Evolutionary conservation across 1,140 invertebrate genomes (phyloP), one percentile per base, ranked within the genome.

Genomic region (Agraylea sexmaculata): DNA sequence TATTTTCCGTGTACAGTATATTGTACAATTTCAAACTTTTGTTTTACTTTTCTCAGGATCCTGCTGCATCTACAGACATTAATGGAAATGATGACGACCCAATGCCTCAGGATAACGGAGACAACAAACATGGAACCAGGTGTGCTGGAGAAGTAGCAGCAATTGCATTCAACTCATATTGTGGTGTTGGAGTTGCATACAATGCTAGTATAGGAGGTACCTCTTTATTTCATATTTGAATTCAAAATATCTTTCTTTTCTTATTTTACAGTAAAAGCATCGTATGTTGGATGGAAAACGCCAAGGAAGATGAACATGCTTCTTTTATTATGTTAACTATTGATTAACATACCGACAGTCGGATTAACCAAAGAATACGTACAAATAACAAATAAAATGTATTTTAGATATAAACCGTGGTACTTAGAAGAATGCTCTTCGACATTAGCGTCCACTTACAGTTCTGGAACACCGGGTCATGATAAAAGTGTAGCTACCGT

Each of bases 381-480:
- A n/a, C n/a, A n/a, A n/a, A n/a, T n/a, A n/a, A n/a, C n/a, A n/a
- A n/a, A n/a, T n/a, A n/a, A n/a, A n/a, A n/a, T n/a, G n/a, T n/a
- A n/a, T 56, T 54, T 45, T 46, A 78, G 75, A 12, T 85, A 80
- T 50, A 88, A 90, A 54, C 95, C 95, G 0, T 99, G 95, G 94
- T 99, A 99, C 60, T 70, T 95, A 36, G 93, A 97, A 67, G 88
- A 95, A 61, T 98, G 93, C 55, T 90, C 92, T 2, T 96, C 92
- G 3, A 96, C 92, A 3, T 63, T 98, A 40, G 91, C 92, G 1
- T 87, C 90, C 2, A 98, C 94, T 0, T 98, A 96, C 60, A 93
- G 87, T 52, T 93, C 88, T 13, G 93, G 93, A 1, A 92, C 89
- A 12, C 86, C 87, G 0, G 88, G 87, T 37, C 88, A 78, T 59